phyloP scores from a whole-genome alignment of 2,888 invertebrate species.

The Heteromurus nitidus region DNA sequence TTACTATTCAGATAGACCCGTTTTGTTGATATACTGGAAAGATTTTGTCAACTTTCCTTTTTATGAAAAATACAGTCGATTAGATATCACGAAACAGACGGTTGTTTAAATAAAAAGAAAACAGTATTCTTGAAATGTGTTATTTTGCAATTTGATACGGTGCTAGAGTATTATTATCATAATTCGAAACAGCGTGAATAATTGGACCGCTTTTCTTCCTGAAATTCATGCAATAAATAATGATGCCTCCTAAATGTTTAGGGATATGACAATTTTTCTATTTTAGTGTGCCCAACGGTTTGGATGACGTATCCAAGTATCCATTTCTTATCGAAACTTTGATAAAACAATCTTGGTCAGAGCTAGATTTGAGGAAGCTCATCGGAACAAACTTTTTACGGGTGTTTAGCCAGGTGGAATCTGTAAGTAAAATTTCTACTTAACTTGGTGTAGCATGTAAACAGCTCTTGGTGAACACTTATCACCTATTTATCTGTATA shows the following conservation, averaged over 20 bases:
- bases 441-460: background rate
- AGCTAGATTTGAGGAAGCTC: conserved; percentile 86
- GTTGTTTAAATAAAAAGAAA: no score
- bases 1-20: background rate
- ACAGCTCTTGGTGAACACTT: background rate
- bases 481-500: background rate
- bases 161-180: no score
- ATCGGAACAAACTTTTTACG: conserved; percentile 89
- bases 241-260: no score
- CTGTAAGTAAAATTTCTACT: conserved; percentile 77
- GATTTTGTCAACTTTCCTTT: no score
- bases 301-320: conserved; percentile 90
- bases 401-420: conserved; percentile 84
- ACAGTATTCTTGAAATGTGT: no score
- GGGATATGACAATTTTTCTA: background rate
- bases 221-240: background rate
- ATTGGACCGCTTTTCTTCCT: no score
- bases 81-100: no score
- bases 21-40: no score
- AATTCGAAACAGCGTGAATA: no score
- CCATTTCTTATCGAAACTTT: conserved; percentile 87
- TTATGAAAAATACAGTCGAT: no score
- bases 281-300: conserved; percentile 83
- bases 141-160: background rate
- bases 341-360: conserved; percentile 87